Base-by-base conservation (phyloP, 2,113 vertebrate genomes). In the Heterocephalus glaber region DNA sequence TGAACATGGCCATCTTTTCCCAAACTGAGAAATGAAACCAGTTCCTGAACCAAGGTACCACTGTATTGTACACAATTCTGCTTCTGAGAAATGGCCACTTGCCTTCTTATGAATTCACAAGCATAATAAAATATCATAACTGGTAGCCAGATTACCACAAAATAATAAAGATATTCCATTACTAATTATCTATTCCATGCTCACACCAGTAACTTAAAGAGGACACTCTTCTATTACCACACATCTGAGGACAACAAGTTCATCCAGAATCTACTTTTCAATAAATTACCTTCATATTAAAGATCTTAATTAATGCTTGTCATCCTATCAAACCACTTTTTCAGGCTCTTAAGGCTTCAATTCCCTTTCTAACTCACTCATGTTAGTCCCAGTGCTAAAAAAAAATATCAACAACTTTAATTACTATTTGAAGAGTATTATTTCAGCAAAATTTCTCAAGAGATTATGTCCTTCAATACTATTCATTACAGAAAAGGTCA, bases 241-340 rank as follows among this genome's bases (percentile, higher is more conserved):
- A 96, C 72, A 26, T 96, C 80, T 61, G 52, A 86, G 41, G 86
- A 80, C 49, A 95, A 60, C 22, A 94, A 89, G 68, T 90, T 93
- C 86, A 95, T 44, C 88, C n/a, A 63, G 77, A 96, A 96, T 97
- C 94, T 95, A 90, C 90, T 95, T 94, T 97, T 94, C 77, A 96
- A 90, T 96, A 96, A 93, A 95, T 95, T 80, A 96, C 13, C 16
- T 74, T 85, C 72, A 74, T 81, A 93, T 92, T 96, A 87, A 92
- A 95, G 74, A 95, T 85, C 61, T 76, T 95, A 74, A 97, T 96
- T 94, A 97, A 96, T 90, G 60, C 86, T 60, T 95, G 65, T 60
- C 95, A 96, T 87, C 60, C 56, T 79, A 94, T 63, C 83, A 93
- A 97, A 87, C 87, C 77, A 79, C 93, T 93, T 84, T 44, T 84